Base-by-base conservation (phyloP, 2,113 vertebrate species). In the Cheirogaleus medius region DNA sequence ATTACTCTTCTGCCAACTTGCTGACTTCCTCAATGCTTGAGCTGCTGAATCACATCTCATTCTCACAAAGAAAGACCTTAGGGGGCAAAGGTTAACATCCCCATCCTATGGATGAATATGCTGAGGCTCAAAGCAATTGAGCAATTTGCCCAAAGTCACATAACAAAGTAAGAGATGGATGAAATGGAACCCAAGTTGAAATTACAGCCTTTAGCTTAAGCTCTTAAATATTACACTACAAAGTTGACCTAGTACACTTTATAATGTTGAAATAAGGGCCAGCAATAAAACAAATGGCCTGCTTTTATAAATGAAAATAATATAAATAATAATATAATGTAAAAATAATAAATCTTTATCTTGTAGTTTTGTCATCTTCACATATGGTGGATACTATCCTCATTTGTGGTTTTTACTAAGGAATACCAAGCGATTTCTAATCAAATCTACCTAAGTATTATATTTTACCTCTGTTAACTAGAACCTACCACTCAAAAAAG, bases 261-360 rank as follows among this genome's bases (percentile, higher is more conserved):
- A 66, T n/a, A 73, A 77, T 52, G n/a, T 25, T 60, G 15, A 92
- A 90, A 25, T 78, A 83, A 94, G 15, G 5, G 4, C 11, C 44
- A 56, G 42, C 29, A 83, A 44, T 78, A 52, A 60, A 64, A 54
- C 23, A n/a, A 73, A 49, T 5, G 47, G 12, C 21, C 47, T 47
- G 18, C 39, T 52, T 92, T 34, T 54, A 69, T 56, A 66, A 83
- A 68, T 37, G 2, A 97, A 96, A 97, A 88, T n/a, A 97, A 88
- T n/a, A 96, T 92, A 37, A 81, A 97, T 95, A 97, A 88, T n/a
- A 97, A 82, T 4, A 96, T 29, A 25, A 63, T 63, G 12, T 12
- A 81, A 97, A 95, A 97, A 85, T 32, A 97, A 82, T 4, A 96
- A 93, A 37, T 5, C 11, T 73, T 85, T 14, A 34, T 17, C 21